Evolutionary conservation across 1,140 invertebrate genomes (phyloP).

Genomic region (Latrodectus geometricus): DNA sequence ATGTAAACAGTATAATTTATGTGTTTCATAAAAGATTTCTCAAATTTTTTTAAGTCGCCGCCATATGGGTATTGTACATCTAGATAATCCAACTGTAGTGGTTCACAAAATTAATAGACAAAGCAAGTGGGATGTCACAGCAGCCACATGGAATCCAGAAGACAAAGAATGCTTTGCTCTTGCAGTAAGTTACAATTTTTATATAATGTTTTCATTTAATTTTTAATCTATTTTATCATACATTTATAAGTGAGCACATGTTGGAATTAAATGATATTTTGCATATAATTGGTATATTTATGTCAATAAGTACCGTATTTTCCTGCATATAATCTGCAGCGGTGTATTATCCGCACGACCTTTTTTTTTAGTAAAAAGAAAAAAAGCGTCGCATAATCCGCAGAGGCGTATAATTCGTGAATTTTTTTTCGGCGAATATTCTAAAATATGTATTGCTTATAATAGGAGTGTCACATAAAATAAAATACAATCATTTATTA

Average conservation of each 20-base stretch:
- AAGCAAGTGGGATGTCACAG: slow-evolving; percentile 93
- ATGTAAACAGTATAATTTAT: no score
- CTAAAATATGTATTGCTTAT: no score
- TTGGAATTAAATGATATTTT: background rate
- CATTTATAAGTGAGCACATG: slow-evolving; percentile 22
- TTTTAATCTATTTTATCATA: slow-evolving; percentile 52
- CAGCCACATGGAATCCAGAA: slow-evolving; percentile 91
- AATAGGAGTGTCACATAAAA: no score
- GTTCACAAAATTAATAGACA: slow-evolving; percentile 74
- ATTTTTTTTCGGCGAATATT: no score
- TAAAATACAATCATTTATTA: no score
- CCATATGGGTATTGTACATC: slow-evolving; percentile 83
- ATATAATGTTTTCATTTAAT: slow-evolving; percentile 56
- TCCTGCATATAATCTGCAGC: no score
- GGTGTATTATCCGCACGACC: no score
- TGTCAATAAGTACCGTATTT: no score
- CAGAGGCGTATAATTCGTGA: no score
- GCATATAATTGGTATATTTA: background rate
- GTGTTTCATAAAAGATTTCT: no score
- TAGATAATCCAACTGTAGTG: slow-evolving; percentile 79
- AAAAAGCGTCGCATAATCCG: no score
- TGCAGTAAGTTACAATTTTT: slow-evolving; percentile 77
- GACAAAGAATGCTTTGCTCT: slow-evolving; percentile 87
- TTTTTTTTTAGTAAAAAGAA: no score
- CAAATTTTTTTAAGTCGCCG: slow-evolving; percentile 74